Evolutionary conservation across 2,113 vertebrate species (phyloP).

Genomic region (Entelurus aequoreus): DNA sequence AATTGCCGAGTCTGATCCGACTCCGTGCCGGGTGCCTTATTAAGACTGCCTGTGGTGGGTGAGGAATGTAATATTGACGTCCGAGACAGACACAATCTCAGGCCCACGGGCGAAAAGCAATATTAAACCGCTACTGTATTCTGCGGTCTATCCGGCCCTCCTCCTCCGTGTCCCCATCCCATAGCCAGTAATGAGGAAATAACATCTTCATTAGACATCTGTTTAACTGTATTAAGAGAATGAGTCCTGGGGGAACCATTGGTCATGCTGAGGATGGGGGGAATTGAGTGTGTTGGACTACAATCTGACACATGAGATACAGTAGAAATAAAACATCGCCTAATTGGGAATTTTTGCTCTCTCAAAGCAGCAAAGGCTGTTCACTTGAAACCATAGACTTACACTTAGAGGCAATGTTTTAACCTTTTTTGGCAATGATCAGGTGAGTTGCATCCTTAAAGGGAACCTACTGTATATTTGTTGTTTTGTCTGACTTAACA

Average conservation of each 20-base stretch:
- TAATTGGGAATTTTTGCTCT: constrained; percentile 29
- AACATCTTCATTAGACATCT: constrained; percentile 80
- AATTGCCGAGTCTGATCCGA: constrained; percentile 74
- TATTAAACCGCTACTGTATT: constrained; percentile 72
- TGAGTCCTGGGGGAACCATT: constrained; percentile 72
- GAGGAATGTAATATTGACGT: constrained; percentile 77
- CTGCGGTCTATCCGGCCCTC: constrained; percentile 60
- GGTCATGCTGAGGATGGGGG: constrained; percentile 69
- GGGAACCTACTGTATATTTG: no score
- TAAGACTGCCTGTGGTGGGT: constrained; percentile 74
- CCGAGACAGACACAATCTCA: constrained; percentile 75
- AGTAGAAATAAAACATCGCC: constrained; percentile 40
- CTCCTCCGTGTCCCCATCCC: constrained; percentile 59
- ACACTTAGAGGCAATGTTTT: no score
- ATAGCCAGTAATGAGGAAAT: constrained; percentile 78
- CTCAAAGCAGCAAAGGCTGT: constrained; percentile 24
- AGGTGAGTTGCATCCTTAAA: no score
- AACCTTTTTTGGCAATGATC: no score
- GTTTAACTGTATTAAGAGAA: constrained; percentile 75
- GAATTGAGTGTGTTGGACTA: constrained; percentile 57
- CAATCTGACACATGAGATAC: constrained; percentile 52
- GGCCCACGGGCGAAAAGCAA: constrained; percentile 73
- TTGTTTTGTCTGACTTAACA: no score
- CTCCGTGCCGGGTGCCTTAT: constrained; percentile 70
- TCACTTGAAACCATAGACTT: no score